Conservation (phyloP, 2,888 invertebrate genomes). For the Cataglyphis livida region DNA sequence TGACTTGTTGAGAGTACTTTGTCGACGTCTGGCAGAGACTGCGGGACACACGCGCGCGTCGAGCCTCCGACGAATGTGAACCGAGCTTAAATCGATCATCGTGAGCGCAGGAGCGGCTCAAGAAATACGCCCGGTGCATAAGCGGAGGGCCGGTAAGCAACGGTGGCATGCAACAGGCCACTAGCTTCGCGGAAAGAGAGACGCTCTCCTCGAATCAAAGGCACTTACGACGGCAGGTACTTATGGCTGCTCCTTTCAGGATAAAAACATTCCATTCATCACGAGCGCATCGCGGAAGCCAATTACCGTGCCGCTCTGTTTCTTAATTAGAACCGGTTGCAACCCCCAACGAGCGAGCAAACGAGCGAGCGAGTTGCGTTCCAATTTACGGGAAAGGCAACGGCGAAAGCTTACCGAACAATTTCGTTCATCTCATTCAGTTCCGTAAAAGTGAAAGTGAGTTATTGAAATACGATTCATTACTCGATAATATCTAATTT, state of each 20-base stretch:
- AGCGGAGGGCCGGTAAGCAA: conserved; percentile 68
- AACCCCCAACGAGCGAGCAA: conserved; percentile 48
- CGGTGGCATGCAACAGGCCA: conserved; percentile 75
- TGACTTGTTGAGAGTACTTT: conserved; percentile 55
- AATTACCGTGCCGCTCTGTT: conserved; percentile 70
- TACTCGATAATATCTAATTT: conserved; percentile 12
- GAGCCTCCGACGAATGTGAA: conserved; percentile 59
- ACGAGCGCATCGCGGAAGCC: conserved; percentile 65
- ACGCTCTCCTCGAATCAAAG: conserved; percentile 67
- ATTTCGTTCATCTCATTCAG: conserved; percentile 34
- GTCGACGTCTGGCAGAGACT: conserved; percentile 53
- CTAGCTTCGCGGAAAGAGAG: conserved; percentile 70
- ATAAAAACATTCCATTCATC: conserved; percentile 72
- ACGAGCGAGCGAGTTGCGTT: conserved; percentile 27
- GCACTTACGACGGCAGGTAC: conserved; percentile 68
- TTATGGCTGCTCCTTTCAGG: conserved; percentile 67
- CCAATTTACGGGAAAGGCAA: conserved; percentile 35
- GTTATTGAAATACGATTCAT: conserved; percentile 35
- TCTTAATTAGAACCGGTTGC: conserved; percentile 69
- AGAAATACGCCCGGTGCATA: conserved; percentile 73
- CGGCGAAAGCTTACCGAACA: conserved; percentile 26
- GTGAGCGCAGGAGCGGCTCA: conserved; percentile 67
- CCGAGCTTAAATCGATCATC: conserved; percentile 75
- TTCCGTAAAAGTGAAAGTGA: conserved; percentile 39
- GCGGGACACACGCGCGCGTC: conserved; percentile 48